Conservation (phyloP, 1,140 invertebrate genomes). For the Pantala flavescens region DNA sequence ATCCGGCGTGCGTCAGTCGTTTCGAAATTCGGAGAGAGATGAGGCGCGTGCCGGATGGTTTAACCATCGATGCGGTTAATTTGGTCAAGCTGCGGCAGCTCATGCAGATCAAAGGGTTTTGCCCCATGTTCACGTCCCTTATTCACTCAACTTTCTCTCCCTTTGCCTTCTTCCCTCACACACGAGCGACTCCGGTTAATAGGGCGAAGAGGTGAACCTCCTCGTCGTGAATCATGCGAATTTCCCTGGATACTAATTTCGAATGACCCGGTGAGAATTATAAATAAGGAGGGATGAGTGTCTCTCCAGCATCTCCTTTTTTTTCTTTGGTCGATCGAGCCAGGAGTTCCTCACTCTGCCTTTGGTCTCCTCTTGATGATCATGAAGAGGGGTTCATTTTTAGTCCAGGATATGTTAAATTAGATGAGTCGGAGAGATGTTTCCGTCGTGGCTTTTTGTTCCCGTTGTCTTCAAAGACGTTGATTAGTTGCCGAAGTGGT, state of each 20-base stretch:
- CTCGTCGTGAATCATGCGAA: neutral
- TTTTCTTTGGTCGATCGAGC: too few species aligned
- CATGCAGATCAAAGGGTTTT: constrained; percentile 2
- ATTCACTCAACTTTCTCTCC: neutral
- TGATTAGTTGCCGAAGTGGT: too few species aligned
- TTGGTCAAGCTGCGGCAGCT: constrained; percentile 2
- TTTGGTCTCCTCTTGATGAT: too few species aligned
- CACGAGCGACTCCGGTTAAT: neutral
- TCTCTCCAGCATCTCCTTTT: too few species aligned
- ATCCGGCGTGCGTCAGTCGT: too few species aligned
- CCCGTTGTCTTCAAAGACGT: too few species aligned
- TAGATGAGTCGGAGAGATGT: too few species aligned
- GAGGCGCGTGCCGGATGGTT: neutral
- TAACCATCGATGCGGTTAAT: neutral
- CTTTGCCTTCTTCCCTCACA: neutral
- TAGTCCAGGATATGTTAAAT: too few species aligned
- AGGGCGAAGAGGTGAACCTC: neutral
- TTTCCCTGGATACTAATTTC: neutral
- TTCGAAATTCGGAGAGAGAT: neutral
- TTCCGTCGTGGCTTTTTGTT: too few species aligned
- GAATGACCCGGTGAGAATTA: neutral
- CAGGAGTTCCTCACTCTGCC: too few species aligned
- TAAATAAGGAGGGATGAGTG: too few species aligned
- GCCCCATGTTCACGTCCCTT: neutral
- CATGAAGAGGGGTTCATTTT: too few species aligned